These are phyloP conservation scores for Actinia equina DNA, from an alignment of 64 coral and sea anemone species.

Conservation along the genomic window DNA sequence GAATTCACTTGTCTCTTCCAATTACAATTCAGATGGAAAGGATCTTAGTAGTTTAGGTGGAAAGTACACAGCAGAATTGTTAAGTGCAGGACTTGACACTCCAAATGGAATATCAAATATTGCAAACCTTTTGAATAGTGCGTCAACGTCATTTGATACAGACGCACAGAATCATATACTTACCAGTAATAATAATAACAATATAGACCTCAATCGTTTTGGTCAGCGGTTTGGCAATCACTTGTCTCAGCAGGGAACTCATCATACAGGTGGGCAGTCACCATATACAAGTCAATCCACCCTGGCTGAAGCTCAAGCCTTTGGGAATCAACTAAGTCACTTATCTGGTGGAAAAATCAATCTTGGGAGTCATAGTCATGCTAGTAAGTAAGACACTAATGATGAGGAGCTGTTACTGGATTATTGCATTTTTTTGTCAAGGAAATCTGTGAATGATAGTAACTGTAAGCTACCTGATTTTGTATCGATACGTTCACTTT, in stretches of 20 bases:
- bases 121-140: constrained; percentile 17
- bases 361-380: constrained; percentile 1
- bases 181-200: not conserved
- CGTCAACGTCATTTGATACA: constrained; percentile 8
- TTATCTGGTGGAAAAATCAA: constrained; percentile 4
- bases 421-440: no score
- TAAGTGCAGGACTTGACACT: constrained; percentile 22
- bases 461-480: no score
- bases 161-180: not conserved
- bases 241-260: not conserved
- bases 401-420: no score
- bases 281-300: not conserved
- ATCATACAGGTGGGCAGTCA: not conserved
- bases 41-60: not conserved
- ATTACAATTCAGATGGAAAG: not conserved
- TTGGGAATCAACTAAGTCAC: constrained; percentile 17
- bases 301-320: not conserved
- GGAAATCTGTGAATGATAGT: no score
- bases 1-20: not conserved
- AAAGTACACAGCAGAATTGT: not conserved
- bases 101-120: constrained; percentile 27
- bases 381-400: not conserved
- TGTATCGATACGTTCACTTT: no score
- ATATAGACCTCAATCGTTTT: not conserved
- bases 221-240: constrained; percentile 15